Evolutionary conservation across 2,113 vertebrate species (phyloP).

Genomic region (Proteles cristata): DNA sequence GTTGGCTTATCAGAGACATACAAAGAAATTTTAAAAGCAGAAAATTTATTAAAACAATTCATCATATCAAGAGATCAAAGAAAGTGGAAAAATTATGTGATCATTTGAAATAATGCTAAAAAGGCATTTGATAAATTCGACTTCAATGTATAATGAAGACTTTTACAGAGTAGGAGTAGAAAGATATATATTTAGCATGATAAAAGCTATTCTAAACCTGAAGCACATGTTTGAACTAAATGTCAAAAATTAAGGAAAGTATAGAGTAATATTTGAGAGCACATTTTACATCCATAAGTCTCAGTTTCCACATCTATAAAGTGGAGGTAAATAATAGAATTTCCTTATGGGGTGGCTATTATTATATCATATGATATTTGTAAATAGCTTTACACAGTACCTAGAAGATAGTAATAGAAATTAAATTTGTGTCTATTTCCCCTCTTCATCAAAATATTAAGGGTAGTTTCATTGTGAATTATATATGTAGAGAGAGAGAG

Average conservation of each 20-base stretch:
- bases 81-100: constrained; percentile 19
- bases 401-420: background rate
- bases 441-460: background rate
- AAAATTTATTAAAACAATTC: constrained; percentile 60
- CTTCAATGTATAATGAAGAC: background rate
- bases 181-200: constrained; percentile 14
- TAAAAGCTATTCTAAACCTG: constrained; percentile 8
- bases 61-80: constrained; percentile 50
- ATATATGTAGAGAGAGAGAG: too few species aligned
- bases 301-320: constrained; percentile 7
- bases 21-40: constrained; percentile 45
- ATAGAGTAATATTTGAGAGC: background rate
- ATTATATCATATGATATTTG: background rate
- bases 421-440: background rate
- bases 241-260: constrained; percentile 16
- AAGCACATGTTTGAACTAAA: constrained; percentile 38
- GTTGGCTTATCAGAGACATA: constrained; percentile 6
- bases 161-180: background rate
- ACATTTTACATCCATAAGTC: background rate
- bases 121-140: constrained; percentile 37
- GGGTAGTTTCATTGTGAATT: background rate
- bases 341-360: background rate
- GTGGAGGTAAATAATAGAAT: background rate
- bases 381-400: constrained; percentile 1
- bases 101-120: constrained; percentile 28